Evolutionary conservation across 2,797 vertebrate species (phyloP).

Genomic region (Oryzias sinensis): DNA sequence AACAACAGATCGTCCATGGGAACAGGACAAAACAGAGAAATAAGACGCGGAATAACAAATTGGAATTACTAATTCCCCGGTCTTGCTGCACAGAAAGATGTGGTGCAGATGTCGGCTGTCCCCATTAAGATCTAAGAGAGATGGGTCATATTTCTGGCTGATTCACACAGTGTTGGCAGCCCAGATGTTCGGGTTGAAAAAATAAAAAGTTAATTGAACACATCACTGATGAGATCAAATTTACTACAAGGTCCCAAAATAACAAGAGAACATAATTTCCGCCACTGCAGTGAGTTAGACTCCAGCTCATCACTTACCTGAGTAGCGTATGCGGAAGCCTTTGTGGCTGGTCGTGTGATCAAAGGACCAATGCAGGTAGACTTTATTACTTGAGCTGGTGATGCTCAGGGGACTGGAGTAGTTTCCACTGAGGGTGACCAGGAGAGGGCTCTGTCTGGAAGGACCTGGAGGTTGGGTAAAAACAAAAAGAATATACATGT

Average conservation of each 20-base stretch:
- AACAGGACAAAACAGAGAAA: slow-evolving; percentile 44
- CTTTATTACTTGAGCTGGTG: slow-evolving; percentile 89
- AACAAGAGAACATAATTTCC: slow-evolving; percentile 11
- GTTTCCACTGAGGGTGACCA: slow-evolving; percentile 94
- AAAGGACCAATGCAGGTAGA: slow-evolving; percentile 96
- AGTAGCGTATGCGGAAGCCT: slow-evolving; percentile 96
- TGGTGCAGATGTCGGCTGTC: slow-evolving; percentile 40
- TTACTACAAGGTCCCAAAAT: slow-evolving; percentile 6
- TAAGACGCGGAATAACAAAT: slow-evolving; percentile 36
- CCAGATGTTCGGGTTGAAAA: slow-evolving; percentile 30
- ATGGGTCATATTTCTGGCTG: slow-evolving; percentile 51
- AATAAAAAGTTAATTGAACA: slow-evolving; percentile 15
- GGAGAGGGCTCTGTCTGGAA: slow-evolving; percentile 89
- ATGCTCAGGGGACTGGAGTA: slow-evolving; percentile 91
- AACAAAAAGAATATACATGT: not conserved
- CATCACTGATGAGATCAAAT: slow-evolving; percentile 10
- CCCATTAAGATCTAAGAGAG: slow-evolving; percentile 56
- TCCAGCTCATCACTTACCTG: slow-evolving; percentile 74
- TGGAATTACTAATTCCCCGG: slow-evolving; percentile 37
- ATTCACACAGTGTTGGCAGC: slow-evolving; percentile 33
- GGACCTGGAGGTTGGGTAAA: slow-evolving; percentile 77
- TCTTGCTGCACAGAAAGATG: slow-evolving; percentile 21
- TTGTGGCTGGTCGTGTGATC: slow-evolving; percentile 95
- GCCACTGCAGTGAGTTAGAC: not conserved
- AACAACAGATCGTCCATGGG: slow-evolving; percentile 47